Conservation (phyloP, 2,113 vertebrate genomes). For the Lagenorhynchus albirostris region DNA sequence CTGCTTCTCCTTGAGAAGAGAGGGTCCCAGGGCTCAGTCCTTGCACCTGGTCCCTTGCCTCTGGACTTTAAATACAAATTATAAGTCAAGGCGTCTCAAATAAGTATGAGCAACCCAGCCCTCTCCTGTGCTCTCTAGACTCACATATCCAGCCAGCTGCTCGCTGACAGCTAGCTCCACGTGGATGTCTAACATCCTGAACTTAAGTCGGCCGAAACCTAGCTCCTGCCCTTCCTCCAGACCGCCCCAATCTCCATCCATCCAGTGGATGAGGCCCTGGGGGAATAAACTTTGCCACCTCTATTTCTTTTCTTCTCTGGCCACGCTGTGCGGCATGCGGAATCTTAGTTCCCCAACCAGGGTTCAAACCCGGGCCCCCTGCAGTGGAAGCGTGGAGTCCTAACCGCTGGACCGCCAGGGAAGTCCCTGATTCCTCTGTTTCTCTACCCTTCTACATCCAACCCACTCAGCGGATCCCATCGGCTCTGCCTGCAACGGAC, state of each 20-base stretch:
- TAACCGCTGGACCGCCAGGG: too few species aligned
- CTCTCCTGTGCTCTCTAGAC: not conserved
- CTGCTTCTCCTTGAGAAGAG: not conserved
- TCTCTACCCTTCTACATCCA: not conserved
- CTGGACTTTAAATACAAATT: not conserved
- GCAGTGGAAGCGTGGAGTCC: too few species aligned
- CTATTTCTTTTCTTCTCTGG: not conserved
- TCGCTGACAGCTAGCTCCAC: not conserved
- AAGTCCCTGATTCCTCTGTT: not conserved
- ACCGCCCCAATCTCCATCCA: not conserved
- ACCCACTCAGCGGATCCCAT: not conserved
- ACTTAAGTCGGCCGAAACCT: not conserved
- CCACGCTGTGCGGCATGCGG: too few species aligned
- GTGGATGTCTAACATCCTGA: not conserved
- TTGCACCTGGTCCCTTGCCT: not conserved
- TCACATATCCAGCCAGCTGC: not conserved
- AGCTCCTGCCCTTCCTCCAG: not conserved
- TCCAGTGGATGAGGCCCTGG: not conserved
- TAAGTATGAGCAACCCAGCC: not conserved
- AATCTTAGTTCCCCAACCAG: too few species aligned
- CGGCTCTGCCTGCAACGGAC: not conserved
- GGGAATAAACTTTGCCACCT: not conserved
- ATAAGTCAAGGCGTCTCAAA: not conserved
- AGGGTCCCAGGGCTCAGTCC: not conserved
- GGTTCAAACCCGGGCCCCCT: too few species aligned